Evolutionary conservation across 2,797 vertebrate genomes (phyloP).

Genomic region (Paguma larvata): DNA sequence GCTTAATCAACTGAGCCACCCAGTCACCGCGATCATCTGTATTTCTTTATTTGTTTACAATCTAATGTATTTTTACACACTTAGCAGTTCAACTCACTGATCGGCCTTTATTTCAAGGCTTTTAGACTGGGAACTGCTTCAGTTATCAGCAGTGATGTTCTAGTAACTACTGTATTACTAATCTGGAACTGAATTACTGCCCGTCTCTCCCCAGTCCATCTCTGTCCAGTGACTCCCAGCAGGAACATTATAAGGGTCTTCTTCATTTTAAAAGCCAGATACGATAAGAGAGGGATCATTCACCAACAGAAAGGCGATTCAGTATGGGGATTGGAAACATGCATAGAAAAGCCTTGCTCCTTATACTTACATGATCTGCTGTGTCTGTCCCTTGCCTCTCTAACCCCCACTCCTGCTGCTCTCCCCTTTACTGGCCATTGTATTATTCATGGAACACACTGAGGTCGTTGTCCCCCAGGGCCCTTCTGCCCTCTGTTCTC

Average conservation of each 20-base stretch:
- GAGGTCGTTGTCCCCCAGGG: neutral
- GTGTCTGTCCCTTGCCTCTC: neutral
- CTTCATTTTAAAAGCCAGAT: neutral
- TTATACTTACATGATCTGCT: neutral
- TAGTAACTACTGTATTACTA: neutral
- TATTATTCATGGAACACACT: neutral
- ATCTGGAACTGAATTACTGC: neutral
- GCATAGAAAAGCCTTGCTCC: neutral
- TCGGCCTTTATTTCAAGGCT: neutral
- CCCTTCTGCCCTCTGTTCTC: neutral
- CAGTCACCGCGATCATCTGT: neutral
- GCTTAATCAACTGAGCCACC: no score
- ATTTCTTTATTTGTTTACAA: neutral
- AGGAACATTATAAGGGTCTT: neutral
- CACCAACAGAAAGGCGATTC: neutral
- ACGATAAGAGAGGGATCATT: neutral
- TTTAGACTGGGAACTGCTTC: neutral
- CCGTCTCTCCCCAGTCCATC: neutral
- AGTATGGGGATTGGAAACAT: neutral
- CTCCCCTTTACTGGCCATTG: neutral
- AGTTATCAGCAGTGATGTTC: neutral
- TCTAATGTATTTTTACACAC: neutral
- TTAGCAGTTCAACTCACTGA: neutral
- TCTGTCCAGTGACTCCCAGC: neutral
- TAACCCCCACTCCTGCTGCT: neutral